Percentiles rank a stretch among this genome's conserved stretches.
These are phyloP conservation scores for Atethmia centrago DNA, from an alignment of 2,888 invertebrate genomes.

Conservation along the genomic window DNA sequence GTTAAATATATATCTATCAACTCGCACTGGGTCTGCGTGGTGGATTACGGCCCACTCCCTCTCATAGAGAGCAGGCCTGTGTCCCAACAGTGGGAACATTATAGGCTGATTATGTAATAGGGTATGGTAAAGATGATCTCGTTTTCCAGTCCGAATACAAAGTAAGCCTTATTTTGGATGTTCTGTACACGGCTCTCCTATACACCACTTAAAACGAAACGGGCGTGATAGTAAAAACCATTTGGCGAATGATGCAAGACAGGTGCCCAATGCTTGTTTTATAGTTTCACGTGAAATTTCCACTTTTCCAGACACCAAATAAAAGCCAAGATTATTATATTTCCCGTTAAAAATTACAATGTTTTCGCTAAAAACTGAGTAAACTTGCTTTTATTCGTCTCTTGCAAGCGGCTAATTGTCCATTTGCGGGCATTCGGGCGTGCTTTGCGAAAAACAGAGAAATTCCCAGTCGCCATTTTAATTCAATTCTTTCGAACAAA, in stretches of 20 bases:
- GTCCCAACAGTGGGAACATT: too few relatives aligned
- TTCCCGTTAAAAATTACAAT: slow-evolving; percentile 71
- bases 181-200: neutral
- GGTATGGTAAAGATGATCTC: neutral
- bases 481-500: slow-evolving; percentile 88
- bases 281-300: neutral
- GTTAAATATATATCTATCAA: too few relatives aligned
- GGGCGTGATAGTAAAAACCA: neutral
- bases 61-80: too few relatives aligned
- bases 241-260: neutral
- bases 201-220: neutral
- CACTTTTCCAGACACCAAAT: slow-evolving; percentile 33
- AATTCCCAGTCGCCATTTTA: slow-evolving; percentile 85
- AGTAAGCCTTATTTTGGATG: neutral
- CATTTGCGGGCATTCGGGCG: slow-evolving; percentile 87
- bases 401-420: slow-evolving; percentile 83
- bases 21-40: too few relatives aligned
- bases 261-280: neutral
- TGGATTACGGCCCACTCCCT: too few relatives aligned
- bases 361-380: slow-evolving; percentile 75
- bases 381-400: slow-evolving; percentile 66
- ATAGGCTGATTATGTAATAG: too few relatives aligned
- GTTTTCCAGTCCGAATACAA: too few relatives aligned
- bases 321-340: slow-evolving; percentile 50
- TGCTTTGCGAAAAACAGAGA: slow-evolving; percentile 84